These are phyloP conservation scores for Oscheius myriophilus DNA, from an alignment of 2,888 invertebrate genomes.

Conservation along the genomic window DNA sequence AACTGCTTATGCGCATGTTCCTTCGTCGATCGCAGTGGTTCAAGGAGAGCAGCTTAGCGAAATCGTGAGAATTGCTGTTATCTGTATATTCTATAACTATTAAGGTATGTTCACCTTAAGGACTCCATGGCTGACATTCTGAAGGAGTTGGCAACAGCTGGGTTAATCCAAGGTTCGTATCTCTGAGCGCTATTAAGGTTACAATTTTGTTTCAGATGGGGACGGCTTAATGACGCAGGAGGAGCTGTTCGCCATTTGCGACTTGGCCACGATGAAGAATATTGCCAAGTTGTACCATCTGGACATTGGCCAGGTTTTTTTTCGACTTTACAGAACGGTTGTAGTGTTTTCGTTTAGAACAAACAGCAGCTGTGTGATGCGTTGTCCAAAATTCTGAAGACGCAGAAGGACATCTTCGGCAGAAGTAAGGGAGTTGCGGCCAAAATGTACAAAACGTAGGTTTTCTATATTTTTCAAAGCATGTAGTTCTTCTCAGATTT, in stretches of 20 bases:
- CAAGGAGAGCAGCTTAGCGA: too few species aligned
- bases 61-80: too few species aligned
- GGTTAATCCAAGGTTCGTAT: too few species aligned
- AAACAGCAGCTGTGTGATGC: conserved; percentile 29
- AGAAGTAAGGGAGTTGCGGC: conserved; percentile 26
- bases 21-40: too few species aligned
- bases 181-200: too few species aligned
- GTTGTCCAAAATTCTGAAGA: conserved; percentile 30
- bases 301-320: not conserved
- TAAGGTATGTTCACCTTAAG: too few species aligned
- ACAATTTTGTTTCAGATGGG: too few species aligned
- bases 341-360: conserved; percentile 3
- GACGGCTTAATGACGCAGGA: not conserved
- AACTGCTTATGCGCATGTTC: too few species aligned
- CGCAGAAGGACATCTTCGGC: conserved; percentile 43
- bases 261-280: conserved; percentile 2
- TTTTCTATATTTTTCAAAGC: not conserved
- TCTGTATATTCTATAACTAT: too few species aligned
- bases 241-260: conserved; percentile 24
- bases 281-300: not conserved
- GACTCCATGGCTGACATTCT: too few species aligned
- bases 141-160: too few species aligned
- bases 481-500: conserved; percentile 7
- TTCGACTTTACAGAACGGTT: not conserved
- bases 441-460: conserved; percentile 27